Evolutionary conservation across 2,797 vertebrate genomes (phyloP).

Genomic region (Aulostomus chinensis): DNA sequence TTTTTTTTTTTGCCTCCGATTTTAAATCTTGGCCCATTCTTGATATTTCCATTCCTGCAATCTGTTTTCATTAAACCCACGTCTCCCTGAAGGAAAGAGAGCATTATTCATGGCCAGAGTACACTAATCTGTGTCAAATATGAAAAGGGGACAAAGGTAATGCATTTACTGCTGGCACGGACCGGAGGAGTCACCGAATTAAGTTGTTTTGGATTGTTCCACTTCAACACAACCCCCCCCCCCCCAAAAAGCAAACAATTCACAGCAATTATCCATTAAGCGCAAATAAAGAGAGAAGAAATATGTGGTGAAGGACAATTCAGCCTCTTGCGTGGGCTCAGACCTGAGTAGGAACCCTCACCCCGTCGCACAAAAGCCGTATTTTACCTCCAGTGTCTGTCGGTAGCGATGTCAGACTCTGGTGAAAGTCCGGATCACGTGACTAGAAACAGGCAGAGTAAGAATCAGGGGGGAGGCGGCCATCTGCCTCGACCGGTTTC

Average conservation of each 20-base stretch:
- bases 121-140: constrained; percentile 58
- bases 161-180: constrained; percentile 26
- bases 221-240: constrained; percentile 13
- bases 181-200: constrained; percentile 17
- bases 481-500: too few relatives aligned
- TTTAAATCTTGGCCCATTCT: constrained; percentile 47
- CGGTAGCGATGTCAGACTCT: too few relatives aligned
- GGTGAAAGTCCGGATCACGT: too few relatives aligned
- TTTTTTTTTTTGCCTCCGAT: constrained; percentile 23
- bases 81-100: constrained; percentile 44
- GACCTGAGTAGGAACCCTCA: too few relatives aligned
- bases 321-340: neutral
- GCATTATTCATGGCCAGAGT: constrained; percentile 38
- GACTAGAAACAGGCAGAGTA: too few relatives aligned
- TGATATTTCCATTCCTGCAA: constrained; percentile 59
- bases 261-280: constrained; percentile 22
- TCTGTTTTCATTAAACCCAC: constrained; percentile 61
- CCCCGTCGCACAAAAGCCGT: too few relatives aligned
- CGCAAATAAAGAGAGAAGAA: constrained; percentile 9
- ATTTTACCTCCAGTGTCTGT: too few relatives aligned
- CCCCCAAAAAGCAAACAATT: constrained; percentile 34
- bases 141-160: constrained; percentile 39
- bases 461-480: too few relatives aligned
- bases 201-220: constrained; percentile 42
- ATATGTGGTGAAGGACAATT: neutral